Evolutionary conservation across 1,140 invertebrate species (phyloP).

Genomic region (Camponotus vicinus): DNA sequence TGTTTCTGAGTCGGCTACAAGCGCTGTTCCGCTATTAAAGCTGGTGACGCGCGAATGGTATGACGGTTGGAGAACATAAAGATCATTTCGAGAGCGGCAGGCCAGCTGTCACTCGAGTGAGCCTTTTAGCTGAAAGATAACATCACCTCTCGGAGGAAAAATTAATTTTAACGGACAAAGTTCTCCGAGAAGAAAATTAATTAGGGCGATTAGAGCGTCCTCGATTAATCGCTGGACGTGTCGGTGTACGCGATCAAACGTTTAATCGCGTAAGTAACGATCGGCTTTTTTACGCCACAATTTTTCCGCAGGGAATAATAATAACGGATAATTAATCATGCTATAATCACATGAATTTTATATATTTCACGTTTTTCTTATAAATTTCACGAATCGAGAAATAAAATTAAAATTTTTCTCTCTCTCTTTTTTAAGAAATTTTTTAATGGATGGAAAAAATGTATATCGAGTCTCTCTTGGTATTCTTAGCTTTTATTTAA

Average conservation of each 20-base stretch:
- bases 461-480: neutral
- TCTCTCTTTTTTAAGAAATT: no score
- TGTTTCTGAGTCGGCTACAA: neutral
- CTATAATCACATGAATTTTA: slow-evolving; percentile 15
- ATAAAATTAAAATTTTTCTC: neutral
- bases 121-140: slow-evolving; percentile 10
- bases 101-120: slow-evolving; percentile 5
- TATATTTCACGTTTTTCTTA: neutral
- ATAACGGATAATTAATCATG: slow-evolving; percentile 6
- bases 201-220: slow-evolving; percentile 35
- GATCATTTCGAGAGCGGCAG: neutral
- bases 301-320: neutral
- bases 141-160: neutral
- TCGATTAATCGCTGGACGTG: slow-evolving; percentile 35
- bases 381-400: neutral
- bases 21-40: slow-evolving; percentile 11
- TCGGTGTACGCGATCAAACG: neutral
- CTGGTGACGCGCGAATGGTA: slow-evolving; percentile 20
- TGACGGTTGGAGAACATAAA: slow-evolving; percentile 12
- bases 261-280: slow-evolving; percentile 41
- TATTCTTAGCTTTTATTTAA: neutral
- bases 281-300: slow-evolving; percentile 23
- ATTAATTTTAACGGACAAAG: neutral
- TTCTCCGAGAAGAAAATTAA: slow-evolving; percentile 41
- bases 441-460: neutral